A percentile compares a stretch with the other conserved stretches of the same genome.
Evolutionary conservation across 1,140 invertebrate genomes (phyloP).

Genomic region (Glossosoma conforme): DNA sequence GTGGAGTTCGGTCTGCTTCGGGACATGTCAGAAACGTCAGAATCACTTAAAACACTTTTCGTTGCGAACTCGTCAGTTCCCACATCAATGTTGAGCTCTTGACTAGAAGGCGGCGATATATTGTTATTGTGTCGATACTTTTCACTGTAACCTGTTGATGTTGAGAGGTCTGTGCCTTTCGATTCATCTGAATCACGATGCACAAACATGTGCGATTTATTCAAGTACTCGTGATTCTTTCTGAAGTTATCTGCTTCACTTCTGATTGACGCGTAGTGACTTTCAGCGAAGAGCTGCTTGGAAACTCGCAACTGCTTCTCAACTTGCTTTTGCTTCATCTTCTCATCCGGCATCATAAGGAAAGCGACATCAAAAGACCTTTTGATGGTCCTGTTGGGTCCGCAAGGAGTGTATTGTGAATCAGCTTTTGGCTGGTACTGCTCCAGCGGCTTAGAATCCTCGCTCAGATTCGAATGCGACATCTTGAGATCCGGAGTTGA

Average conservation of each 20-base stretch:
- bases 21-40: conserved; percentile 47
- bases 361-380: conserved; percentile 84
- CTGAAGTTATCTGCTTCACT: conserved; percentile 34
- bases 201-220: conserved; percentile 36
- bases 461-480: conserved; percentile 15
- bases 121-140: conserved; percentile 44
- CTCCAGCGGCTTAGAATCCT: conserved; percentile 20
- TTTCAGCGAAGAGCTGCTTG: conserved; percentile 44
- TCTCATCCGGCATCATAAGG: conserved; percentile 79
- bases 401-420: conserved; percentile 39
- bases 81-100: conserved; percentile 50
- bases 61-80: conserved; percentile 50
- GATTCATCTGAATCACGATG: conserved; percentile 38
- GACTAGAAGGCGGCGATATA: conserved; percentile 44
- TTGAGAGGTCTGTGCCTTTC: conserved; percentile 33
- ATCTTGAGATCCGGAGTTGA: conserved; percentile 38
- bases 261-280: conserved; percentile 41
- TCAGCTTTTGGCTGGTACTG: conserved; percentile 34
- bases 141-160: conserved; percentile 34
- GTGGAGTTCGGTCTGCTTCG: conserved; percentile 47
- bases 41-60: conserved; percentile 46
- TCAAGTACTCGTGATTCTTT: conserved; percentile 42
- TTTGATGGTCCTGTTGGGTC: conserved; percentile 52
- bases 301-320: conserved; percentile 57
- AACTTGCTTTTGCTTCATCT: conserved; percentile 61